Conservation (phyloP, 2,888 invertebrate genomes). For the Pristionchus fissidentatus region DNA sequence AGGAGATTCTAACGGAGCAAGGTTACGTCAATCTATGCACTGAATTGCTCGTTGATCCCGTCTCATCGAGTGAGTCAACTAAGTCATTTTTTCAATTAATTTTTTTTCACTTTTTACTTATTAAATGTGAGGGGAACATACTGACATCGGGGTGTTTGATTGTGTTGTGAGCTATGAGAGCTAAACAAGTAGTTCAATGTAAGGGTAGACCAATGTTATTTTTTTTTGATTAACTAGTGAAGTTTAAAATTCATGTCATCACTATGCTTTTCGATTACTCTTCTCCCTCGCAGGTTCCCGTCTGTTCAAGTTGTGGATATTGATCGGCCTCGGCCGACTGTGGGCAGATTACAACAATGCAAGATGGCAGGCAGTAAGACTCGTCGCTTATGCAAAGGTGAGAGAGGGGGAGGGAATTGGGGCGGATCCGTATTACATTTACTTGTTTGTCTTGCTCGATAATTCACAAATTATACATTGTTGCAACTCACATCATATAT, state of each 20-base stretch:
- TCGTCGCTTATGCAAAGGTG: constrained; percentile 88
- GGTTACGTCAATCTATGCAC: constrained; percentile 89
- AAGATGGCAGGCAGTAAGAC: constrained; percentile 92
- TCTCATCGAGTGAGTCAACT: not conserved
- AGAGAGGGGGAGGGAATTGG: not conserved
- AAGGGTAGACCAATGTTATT: not conserved
- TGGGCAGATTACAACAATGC: constrained; percentile 89
- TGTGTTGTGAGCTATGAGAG: no score
- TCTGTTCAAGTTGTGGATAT: constrained; percentile 84
- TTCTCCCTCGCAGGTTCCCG: constrained; percentile 76
- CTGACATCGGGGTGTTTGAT: no score
- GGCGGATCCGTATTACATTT: no score
- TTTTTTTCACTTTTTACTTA: no score
- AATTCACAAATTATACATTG: no score
- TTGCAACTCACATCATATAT: no score
- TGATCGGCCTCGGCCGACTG: constrained; percentile 89
- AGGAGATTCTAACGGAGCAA: constrained; percentile 88
- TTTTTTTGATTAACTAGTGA: not conserved
- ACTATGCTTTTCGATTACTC: not conserved
- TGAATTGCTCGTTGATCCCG: constrained; percentile 86
- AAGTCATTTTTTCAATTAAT: no score
- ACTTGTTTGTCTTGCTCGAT: no score
- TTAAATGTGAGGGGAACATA: no score
- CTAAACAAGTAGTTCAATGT: no score
- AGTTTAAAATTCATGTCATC: not conserved